phyloP scores from a whole-genome alignment of 2,797 vertebrate species.

The Hippoglossus hippoglossus region DNA sequence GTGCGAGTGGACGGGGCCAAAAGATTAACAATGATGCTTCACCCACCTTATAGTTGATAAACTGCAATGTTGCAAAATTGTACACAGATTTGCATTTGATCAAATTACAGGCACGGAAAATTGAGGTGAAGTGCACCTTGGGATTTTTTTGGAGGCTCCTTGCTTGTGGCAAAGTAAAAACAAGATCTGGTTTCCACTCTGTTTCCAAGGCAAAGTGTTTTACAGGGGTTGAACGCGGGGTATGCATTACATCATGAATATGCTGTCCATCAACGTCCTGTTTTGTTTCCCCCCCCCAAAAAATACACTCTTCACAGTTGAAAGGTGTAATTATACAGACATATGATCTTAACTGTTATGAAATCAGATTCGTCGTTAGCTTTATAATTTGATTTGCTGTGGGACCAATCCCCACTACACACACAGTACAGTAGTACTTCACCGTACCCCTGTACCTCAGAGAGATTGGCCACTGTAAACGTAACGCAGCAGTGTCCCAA shows the following conservation, averaged over 20 bases:
- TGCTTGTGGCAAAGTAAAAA: no score
- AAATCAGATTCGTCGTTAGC: constrained; percentile 8
- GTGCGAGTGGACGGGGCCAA: background rate
- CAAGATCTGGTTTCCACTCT: background rate
- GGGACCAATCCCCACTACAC: background rate
- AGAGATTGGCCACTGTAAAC: constrained; percentile 15
- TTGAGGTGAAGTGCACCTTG: background rate
- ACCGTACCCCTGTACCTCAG: constrained; percentile 2
- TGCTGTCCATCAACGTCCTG: background rate
- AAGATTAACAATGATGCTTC: no score
- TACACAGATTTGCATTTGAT: background rate
- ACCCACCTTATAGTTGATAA: background rate
- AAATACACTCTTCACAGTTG: no score
- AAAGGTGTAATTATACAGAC: background rate
- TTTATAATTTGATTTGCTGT: background rate
- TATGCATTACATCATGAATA: background rate
- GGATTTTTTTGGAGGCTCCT: no score
- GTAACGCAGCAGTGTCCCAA: constrained; percentile 34
- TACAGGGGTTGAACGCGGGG: background rate
- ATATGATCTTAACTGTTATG: background rate
- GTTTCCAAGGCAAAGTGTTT: background rate
- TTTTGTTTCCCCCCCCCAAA: background rate
- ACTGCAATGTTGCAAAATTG: background rate
- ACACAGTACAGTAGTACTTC: background rate
- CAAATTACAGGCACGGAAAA: background rate